phyloP scores from a whole-genome alignment of 2,888 invertebrate genomes.

The Abrostola triplasia region DNA sequence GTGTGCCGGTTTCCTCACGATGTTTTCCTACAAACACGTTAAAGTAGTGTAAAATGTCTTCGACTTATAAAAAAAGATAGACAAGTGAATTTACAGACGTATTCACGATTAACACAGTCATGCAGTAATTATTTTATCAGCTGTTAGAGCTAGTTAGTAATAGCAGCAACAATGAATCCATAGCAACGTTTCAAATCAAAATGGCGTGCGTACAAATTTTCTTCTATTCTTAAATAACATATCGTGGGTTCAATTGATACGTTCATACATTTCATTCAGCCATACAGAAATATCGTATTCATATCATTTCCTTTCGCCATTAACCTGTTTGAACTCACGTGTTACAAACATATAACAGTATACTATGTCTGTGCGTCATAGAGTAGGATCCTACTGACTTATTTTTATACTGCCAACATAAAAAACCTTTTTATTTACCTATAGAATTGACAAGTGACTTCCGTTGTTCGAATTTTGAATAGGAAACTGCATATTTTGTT shows the following conservation, averaged over 20 bases:
- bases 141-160: too few species aligned
- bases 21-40: too few species aligned
- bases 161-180: background rate
- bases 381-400: slow-evolving; percentile 25
- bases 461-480: too few species aligned
- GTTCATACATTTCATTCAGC: slow-evolving; percentile 23
- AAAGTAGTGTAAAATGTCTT: too few species aligned
- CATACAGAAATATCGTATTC: background rate
- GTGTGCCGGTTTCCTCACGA: too few species aligned
- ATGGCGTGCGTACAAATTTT: background rate
- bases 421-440: slow-evolving; percentile 10
- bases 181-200: background rate
- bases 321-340: slow-evolving; percentile 9
- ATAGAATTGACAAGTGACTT: background rate
- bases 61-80: too few species aligned
- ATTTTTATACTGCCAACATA: slow-evolving; percentile 33
- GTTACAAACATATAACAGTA: background rate
- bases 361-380: slow-evolving; percentile 38
- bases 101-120: too few species aligned
- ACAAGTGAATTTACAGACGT: too few species aligned
- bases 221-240: slow-evolving; percentile 2
- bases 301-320: slow-evolving; percentile 19
- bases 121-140: too few species aligned
- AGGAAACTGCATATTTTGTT: too few species aligned
- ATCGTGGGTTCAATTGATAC: slow-evolving; percentile 16